These are phyloP conservation scores for Lagocephalus sceleratus DNA, from an alignment of 2,797 vertebrate genomes.

Conservation along the genomic window DNA sequence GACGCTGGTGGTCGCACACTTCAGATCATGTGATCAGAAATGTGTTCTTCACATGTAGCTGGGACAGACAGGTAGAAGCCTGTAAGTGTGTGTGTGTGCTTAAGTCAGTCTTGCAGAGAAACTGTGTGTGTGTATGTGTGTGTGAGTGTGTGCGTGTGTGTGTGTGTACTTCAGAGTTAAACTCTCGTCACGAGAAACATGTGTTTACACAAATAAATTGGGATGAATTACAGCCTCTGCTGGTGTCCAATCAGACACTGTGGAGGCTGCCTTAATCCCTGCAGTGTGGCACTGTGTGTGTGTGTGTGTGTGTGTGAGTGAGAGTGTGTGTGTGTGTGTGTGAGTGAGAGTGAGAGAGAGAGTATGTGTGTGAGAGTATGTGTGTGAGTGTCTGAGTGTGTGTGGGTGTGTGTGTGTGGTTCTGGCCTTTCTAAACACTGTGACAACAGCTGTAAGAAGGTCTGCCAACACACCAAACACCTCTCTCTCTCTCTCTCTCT, in stretches of 20 bases:
- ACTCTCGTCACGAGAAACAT: conserved; percentile 26
- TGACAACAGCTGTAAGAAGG: conserved; percentile 50
- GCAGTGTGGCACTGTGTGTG: conserved; percentile 1
- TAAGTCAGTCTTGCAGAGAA: not conserved
- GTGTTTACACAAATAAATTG: conserved; percentile 45
- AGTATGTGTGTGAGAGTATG: conserved; percentile 25
- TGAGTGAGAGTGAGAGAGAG: too few relatives aligned
- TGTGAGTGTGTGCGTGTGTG: not conserved
- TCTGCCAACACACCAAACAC: conserved; percentile 32
- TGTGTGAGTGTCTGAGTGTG: conserved; percentile 7
- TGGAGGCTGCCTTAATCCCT: conserved; percentile 38
- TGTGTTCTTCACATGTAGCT: too few relatives aligned
- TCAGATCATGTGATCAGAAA: too few relatives aligned
- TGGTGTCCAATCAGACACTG: conserved; percentile 38
- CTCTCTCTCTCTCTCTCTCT: conserved; percentile 9
- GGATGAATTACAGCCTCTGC: conserved; percentile 47
- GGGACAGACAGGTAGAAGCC: too few relatives aligned
- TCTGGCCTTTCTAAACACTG: conserved; percentile 38
- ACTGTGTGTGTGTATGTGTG: not conserved
- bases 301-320: conserved; percentile 28
- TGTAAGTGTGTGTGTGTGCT: too few relatives aligned
- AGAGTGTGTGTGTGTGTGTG: conserved; percentile 9
- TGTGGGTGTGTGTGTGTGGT: conserved; percentile 37
- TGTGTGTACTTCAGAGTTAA: conserved; percentile 6
- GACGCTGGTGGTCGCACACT: too few relatives aligned